These are phyloP conservation scores for Glaucopsyche alexis DNA, from an alignment of 2,888 invertebrate genomes.

Conservation along the genomic window DNA sequence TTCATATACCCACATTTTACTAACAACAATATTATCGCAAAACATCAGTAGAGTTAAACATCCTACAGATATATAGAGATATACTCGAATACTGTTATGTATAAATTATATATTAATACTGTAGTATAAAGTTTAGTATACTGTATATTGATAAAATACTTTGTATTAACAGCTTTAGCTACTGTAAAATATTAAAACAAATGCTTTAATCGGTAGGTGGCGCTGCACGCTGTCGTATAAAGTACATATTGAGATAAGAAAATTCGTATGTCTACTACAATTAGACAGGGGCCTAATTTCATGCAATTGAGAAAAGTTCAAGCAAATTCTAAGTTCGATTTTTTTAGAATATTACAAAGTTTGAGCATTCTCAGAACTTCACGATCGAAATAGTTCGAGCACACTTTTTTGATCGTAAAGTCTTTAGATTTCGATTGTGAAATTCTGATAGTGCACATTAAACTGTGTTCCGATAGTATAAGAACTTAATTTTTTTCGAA, in stretches of 20 bases:
- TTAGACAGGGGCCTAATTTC: too few relatives aligned
- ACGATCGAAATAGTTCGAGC: neutral
- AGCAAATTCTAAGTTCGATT: too few relatives aligned
- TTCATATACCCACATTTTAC: conserved; percentile 79
- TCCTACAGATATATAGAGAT: conserved; percentile 5
- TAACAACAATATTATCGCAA: conserved; percentile 52
- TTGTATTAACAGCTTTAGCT: neutral
- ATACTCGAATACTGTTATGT: neutral
- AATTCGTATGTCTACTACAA: neutral
- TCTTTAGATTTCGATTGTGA: too few relatives aligned
- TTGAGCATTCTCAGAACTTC: too few relatives aligned
- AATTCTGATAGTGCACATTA: too few relatives aligned
- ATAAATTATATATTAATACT: neutral
- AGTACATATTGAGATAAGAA: neutral
- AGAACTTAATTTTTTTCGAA: too few relatives aligned
- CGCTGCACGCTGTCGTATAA: neutral
- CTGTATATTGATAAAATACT: neutral
- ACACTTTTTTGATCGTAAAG: too few relatives aligned
- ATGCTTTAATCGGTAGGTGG: neutral
- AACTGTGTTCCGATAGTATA: too few relatives aligned
- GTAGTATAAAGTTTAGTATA: neutral
- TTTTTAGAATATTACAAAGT: too few relatives aligned
- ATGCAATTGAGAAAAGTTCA: too few relatives aligned
- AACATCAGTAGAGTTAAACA: conserved; percentile 18
- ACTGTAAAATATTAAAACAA: neutral